Conservation (phyloP, 2,888 invertebrate species). For the Epistrophella euchroma region DNA sequence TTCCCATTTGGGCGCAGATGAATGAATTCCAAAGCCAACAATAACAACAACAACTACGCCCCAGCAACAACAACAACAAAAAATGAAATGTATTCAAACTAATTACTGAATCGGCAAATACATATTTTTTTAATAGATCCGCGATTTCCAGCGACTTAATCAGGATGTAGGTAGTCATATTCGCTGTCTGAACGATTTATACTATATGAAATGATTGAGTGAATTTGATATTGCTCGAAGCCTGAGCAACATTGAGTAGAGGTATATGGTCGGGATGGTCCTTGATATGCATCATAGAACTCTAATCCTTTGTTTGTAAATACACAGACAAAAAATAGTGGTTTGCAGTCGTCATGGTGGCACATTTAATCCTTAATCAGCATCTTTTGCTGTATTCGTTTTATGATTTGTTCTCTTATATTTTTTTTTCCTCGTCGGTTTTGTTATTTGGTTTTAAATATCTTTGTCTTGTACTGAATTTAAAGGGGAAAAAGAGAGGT, state of each 20-base stretch:
- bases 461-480: slow-evolving; percentile 26
- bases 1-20: slow-evolving; percentile 31
- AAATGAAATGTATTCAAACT: slow-evolving; percentile 52
- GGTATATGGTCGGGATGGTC: slow-evolving; percentile 1
- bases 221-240: slow-evolving; percentile 20
- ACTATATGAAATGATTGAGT: slow-evolving; percentile 8
- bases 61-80: background rate
- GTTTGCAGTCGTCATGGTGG: slow-evolving; percentile 36
- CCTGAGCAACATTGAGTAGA: slow-evolving; percentile 37
- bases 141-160: slow-evolving; percentile 55
- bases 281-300: slow-evolving; percentile 53
- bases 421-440: background rate
- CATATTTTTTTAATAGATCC: slow-evolving; percentile 69
- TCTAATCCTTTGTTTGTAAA: slow-evolving; percentile 68
- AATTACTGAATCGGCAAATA: slow-evolving; percentile 75
- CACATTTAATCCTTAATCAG: slow-evolving; percentile 63
- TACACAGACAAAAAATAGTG: slow-evolving; percentile 38
- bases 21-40: slow-evolving; percentile 32
- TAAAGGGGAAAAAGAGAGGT: slow-evolving; percentile 55
- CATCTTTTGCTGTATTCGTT: slow-evolving; percentile 62
- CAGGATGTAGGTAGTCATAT: background rate
- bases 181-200: slow-evolving; percentile 33
- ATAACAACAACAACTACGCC: slow-evolving; percentile 8
- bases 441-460: slow-evolving; percentile 27
- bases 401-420: slow-evolving; percentile 44